These are phyloP conservation scores for Lerema accius DNA, from an alignment of 1,140 invertebrate species.

Conservation along the genomic window DNA sequence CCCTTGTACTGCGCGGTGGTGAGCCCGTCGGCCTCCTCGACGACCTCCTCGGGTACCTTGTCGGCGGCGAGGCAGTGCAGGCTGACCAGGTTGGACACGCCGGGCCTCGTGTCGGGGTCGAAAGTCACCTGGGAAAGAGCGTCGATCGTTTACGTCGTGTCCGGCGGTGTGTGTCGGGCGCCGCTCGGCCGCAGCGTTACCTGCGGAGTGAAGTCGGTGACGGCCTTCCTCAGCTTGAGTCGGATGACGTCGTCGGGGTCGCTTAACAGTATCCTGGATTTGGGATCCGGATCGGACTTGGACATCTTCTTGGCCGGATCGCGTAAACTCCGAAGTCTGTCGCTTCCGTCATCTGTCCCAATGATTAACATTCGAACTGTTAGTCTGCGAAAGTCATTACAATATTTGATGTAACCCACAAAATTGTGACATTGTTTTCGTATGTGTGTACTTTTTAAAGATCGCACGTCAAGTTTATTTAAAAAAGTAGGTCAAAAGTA, in stretches of 20 bases:
- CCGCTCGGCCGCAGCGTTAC: conserved; percentile 44
- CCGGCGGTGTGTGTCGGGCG: conserved; percentile 86
- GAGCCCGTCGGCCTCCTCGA: conserved; percentile 85
- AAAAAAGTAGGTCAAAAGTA: no score
- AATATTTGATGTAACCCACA: no score
- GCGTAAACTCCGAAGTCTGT: conserved; percentile 90
- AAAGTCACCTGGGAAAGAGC: conserved; percentile 87
- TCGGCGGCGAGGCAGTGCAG: conserved; percentile 92
- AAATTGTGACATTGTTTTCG: no score
- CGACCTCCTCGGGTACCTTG: conserved; percentile 88
- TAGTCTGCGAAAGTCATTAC: no score
- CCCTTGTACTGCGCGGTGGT: conserved; percentile 86
- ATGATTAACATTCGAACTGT: background rate
- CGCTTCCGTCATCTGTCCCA: conserved; percentile 81
- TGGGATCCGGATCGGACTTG: conserved; percentile 93
- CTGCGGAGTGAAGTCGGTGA: conserved; percentile 95
- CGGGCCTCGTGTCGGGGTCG: conserved; percentile 90
- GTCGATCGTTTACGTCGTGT: conserved; percentile 29
- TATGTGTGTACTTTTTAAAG: no score
- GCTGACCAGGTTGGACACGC: conserved; percentile 93
- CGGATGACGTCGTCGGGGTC: conserved; percentile 91
- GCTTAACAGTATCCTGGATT: conserved; percentile 90
- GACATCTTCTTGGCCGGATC: conserved; percentile 98
- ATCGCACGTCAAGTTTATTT: no score
- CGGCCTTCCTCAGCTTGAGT: conserved; percentile 94